Evolutionary conservation across 1,140 invertebrate genomes (phyloP), one percentile per base, ranked within the genome.

Genomic region (Bombus terrestris): DNA sequence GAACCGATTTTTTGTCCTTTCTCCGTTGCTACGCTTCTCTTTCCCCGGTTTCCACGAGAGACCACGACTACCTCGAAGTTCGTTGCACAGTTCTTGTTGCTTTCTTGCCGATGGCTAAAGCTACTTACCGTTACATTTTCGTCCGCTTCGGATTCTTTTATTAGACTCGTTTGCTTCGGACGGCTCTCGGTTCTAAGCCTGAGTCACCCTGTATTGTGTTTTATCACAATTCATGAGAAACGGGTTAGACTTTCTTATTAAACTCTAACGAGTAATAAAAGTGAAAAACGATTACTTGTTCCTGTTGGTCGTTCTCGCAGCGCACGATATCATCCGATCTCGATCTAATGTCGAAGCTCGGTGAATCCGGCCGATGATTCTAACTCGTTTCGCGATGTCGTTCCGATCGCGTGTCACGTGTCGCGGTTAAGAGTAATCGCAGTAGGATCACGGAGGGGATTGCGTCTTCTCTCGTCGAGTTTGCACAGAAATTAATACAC

Each of bases 341-440:
- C 28, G 35, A 41, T 8, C 1, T 32, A 12, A 13, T 0, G 41
- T 35, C 22, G 22, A 47, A 35, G n/a, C 41, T 75, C 35, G 32
- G 35, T 59, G 35, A 59, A 9, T 41, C 47, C 28, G 3, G 37
- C 1, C 12, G 59, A 57, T 37, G 73, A 75, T 75, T 13, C n/a
- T 43, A n/a, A 66, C 69, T 81, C 53, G 39, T 59, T 57, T 13
- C 69, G 15, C 59, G 22, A 41, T 39, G 59, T 66, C 59, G 41
- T 66, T 62, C 43, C 59, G n/a, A 32, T 66, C 41, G 76, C 59
- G 59, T 78, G 59, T 78, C 37, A 13, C n/a, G 35, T n/a, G 41
- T 62, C 39, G 43, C 47, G 71, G 69, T 62, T 73, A 39, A 81
- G 80, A 81, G 80, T 62, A 81, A 81, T 73, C 68, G 39, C n/a